phyloP scores from a whole-genome alignment of 2,888 invertebrate genomes.

The Prosapia bicincta region DNA sequence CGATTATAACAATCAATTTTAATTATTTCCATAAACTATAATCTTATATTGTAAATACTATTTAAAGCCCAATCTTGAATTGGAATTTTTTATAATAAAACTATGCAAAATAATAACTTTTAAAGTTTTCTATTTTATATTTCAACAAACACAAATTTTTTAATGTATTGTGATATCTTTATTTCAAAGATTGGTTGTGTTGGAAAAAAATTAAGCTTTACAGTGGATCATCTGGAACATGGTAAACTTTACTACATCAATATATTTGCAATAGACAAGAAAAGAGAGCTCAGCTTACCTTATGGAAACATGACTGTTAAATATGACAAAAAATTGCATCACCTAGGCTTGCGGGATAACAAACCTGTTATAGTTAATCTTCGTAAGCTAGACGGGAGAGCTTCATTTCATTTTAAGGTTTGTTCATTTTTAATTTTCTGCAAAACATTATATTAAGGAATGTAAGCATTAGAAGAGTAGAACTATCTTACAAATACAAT shows the following conservation, averaged over 20 bases:
- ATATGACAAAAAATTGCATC: constrained; percentile 44
- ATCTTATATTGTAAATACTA: no score
- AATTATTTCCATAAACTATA: no score
- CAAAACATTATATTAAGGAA: no score
- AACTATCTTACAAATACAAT: no score
- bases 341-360: constrained; percentile 50
- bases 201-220: constrained; percentile 50
- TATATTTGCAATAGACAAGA: constrained; percentile 52
- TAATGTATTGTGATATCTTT: no score
- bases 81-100: no score
- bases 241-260: constrained; percentile 52
- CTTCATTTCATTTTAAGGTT: constrained; percentile 56
- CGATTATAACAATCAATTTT: no score
- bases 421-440: neutral
- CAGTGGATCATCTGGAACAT: constrained; percentile 48
- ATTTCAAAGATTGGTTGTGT: constrained; percentile 48
- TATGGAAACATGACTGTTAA: constrained; percentile 48
- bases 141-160: no score
- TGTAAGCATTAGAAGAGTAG: no score
- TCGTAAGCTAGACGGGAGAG: constrained; percentile 51
- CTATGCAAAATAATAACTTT: no score
- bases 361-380: constrained; percentile 51
- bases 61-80: no score
- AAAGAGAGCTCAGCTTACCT: constrained; percentile 51
- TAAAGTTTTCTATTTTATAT: no score